These are phyloP conservation scores for Astropecten irregularis DNA, from an alignment of 53 echinoderm and acorn worm genomes.

Conservation along the genomic window DNA sequence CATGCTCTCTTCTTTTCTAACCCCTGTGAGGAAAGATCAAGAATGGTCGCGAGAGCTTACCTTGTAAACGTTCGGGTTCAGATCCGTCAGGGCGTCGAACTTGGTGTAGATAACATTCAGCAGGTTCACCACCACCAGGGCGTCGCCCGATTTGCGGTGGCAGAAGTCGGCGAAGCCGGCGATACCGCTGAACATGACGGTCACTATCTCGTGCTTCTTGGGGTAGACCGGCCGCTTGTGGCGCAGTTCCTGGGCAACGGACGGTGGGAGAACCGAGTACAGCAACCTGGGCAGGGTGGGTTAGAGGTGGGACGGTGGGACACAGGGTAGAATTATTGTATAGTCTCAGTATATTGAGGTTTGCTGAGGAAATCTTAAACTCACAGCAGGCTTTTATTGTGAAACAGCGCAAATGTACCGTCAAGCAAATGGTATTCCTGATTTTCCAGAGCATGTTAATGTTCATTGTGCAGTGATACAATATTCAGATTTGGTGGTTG, in stretches of 20 bases:
- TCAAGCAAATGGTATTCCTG: no score
- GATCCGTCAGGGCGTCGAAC: slow-evolving; percentile 75
- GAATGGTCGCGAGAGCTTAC: no score
- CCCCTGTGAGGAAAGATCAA: no score
- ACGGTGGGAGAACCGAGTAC: slow-evolving; percentile 91
- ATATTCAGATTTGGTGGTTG: no score
- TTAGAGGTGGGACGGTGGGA: background rate
- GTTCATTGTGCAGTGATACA: no score
- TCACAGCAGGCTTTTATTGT: no score
- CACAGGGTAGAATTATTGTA: no score
- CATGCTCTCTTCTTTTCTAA: no score
- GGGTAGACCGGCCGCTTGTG: slow-evolving; percentile 90
- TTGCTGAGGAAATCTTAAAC: no score
- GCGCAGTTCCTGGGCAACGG: slow-evolving; percentile 93
- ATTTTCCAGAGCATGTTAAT: no score
- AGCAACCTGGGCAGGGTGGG: slow-evolving; percentile 57
- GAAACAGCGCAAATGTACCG: no score
- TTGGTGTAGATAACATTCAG: slow-evolving; percentile 91
- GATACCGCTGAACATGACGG: slow-evolving; percentile 96
- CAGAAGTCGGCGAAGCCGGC: slow-evolving; percentile 90
- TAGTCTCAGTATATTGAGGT: background rate
- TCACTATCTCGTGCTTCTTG: slow-evolving; percentile 88
- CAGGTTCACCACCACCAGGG: slow-evolving; percentile 83
- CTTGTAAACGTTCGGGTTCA: slow-evolving; percentile 89
- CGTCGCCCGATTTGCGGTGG: slow-evolving; percentile 75